Evolutionary conservation across 1,140 invertebrate species (phyloP), one percentile per base, ranked within the genome.

Genomic region (Cherax destructor): DNA sequence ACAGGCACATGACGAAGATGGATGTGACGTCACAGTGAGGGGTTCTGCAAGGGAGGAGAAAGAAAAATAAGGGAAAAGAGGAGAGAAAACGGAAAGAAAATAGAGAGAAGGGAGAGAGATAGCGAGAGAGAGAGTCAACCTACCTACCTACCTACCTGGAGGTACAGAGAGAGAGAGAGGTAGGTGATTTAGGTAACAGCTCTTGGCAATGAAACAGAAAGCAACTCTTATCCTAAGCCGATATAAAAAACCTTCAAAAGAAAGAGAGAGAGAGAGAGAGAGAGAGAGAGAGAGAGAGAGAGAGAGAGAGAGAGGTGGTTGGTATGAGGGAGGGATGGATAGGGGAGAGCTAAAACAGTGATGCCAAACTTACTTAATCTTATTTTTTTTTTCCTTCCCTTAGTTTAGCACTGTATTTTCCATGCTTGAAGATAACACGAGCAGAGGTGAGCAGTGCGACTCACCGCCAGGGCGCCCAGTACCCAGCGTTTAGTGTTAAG

Each of bases 1-100:
- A 91, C 88, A 91, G 80, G 24, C 83, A 78, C 88, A 91, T 91
- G 88, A 91, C 88, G 88, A 91, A 91, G 88, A 91, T 91, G 88
- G 79, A 91, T 91, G 88, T 91, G 88, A 91, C 88, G 88, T 91
- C 88, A 91, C 88, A 69, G 88, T 69, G 83, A 85, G 88, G 88
- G 81, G 88, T 79, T 91, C 81, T 91, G 88, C 74, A 84, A 85
- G 81, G 88, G 88, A 84, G 88, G 88, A 83, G 83, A 76, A 91
- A 91, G 81, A 91, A 85, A 85, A 85, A 61, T 56, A 77, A 65
- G 81, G 74, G 88, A 49, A 78, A 85, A 76, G 24, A 30, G 56
- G 50, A 81, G 50, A 18, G 65, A 80, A 81, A 56, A 88, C 30
- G 24, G 61, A 16, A 61, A 80, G 78, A 83, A 80, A 61, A 49